phyloP scores from a whole-genome alignment of 2,113 vertebrate species.

The Dipodomys spectabilis region DNA sequence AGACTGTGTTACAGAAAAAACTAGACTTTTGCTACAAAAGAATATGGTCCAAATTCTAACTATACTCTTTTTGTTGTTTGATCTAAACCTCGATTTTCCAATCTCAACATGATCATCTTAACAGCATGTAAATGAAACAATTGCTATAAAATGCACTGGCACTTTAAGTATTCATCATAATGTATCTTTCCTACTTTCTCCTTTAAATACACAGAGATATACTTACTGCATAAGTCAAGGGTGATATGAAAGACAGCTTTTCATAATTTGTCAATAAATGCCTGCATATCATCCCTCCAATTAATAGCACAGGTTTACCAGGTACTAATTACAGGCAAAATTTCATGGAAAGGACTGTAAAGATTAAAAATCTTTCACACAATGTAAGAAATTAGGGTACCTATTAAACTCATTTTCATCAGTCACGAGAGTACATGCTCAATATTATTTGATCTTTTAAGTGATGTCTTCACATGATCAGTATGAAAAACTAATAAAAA shows the following conservation, averaged over 20 bases:
- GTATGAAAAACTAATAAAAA: constrained; percentile 1
- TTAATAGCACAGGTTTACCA: not conserved
- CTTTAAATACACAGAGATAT: not conserved
- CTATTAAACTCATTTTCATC: not conserved
- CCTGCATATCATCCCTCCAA: not conserved
- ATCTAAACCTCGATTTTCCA: not conserved
- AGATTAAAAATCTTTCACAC: not conserved
- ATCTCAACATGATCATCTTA: not conserved
- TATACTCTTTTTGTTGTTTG: not conserved
- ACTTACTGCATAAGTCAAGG: not conserved
- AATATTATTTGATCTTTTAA: constrained; percentile 13
- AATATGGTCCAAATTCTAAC: not conserved
- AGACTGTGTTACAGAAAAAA: not conserved
- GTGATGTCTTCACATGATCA: not conserved
- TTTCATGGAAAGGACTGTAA: not conserved
- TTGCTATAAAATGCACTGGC: not conserved
- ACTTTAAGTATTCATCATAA: not conserved
- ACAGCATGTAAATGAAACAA: not conserved
- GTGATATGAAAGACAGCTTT: not conserved
- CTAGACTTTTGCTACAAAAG: not conserved
- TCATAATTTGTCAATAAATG: not conserved
- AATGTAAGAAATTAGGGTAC: not conserved
- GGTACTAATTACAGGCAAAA: not conserved
- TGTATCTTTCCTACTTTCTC: not conserved
- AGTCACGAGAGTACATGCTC: not conserved